phyloP scores from a whole-genome alignment of 2,888 invertebrate species.

The Zaprionus lineosus region DNA sequence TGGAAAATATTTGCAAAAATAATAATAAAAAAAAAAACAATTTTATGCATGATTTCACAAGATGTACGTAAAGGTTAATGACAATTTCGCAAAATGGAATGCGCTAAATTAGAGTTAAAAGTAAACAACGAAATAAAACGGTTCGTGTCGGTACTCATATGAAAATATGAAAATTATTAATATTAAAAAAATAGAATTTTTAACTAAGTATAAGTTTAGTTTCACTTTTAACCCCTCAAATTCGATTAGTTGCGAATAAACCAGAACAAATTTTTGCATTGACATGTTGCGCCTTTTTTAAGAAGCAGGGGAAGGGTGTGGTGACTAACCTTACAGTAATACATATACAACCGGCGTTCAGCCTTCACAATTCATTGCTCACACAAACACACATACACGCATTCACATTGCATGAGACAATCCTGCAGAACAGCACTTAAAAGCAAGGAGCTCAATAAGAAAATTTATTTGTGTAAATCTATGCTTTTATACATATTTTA shows the following conservation, averaged over 20 bases:
- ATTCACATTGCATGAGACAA: conserved; percentile 10
- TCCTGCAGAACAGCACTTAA: neutral
- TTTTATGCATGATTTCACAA: no score
- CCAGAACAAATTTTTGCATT: conserved; percentile 1
- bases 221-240: neutral
- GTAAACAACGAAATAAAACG: conserved; percentile 33
- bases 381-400: neutral
- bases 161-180: no score
- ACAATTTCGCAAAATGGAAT: conserved; percentile 35
- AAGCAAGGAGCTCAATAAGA: no score
- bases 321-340: conserved; percentile 25
- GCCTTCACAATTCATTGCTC: conserved; percentile 34
- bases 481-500: no score
- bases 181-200: no score
- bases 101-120: conserved; percentile 32
- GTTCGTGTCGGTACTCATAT: no score
- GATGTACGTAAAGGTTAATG: conserved; percentile 50
- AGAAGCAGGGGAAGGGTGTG: neutral
- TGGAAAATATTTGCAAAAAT: no score
- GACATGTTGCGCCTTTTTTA: conserved; percentile 20
- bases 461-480: no score
- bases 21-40: no score
- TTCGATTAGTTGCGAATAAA: neutral
- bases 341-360: conserved; percentile 54
- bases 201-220: neutral